A percentile compares a stretch with the other conserved stretches of the same genome.
Evolutionary conservation across 1,140 invertebrate species (phyloP).

Genomic region (fruit fly (Drosophila melanogaster)): DNA sequence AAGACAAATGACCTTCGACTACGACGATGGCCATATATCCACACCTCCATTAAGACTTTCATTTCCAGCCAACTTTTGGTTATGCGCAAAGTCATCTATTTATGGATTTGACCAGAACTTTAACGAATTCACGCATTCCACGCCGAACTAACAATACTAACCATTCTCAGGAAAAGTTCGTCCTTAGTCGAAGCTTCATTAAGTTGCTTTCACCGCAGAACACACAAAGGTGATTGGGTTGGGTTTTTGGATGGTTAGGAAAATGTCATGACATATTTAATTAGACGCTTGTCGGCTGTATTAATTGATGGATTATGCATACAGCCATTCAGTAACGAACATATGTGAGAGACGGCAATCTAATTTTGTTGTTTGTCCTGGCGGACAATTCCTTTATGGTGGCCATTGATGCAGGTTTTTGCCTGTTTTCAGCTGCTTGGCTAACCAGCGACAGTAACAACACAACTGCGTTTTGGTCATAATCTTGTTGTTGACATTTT

Average conservation of each 20-base stretch:
- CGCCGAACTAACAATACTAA: constrained; percentile 17
- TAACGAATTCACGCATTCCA: constrained; percentile 28
- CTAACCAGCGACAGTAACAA: constrained; percentile 55
- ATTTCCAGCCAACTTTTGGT: constrained; percentile 12
- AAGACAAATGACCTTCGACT: constrained; percentile 29
- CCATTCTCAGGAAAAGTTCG: constrained; percentile 10
- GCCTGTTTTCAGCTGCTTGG: constrained; percentile 62
- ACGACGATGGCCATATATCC: background rate
- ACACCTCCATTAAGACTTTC: constrained; percentile 7
- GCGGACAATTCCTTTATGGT: constrained; percentile 38
- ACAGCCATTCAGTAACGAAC: constrained; percentile 7
- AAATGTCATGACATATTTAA: constrained; percentile 66
- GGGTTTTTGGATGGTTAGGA: background rate
- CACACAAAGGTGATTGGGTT: background rate
- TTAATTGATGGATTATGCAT: constrained; percentile 71
- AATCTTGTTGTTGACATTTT: constrained; percentile 75
- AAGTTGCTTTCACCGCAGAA: constrained; percentile 34
- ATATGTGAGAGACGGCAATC: constrained; percentile 9
- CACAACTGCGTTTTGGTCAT: constrained; percentile 56
- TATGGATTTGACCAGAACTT: constrained; percentile 46
- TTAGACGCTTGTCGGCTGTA: constrained; percentile 70
- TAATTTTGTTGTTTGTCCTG: constrained; percentile 47
- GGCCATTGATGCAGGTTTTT: constrained; percentile 45
- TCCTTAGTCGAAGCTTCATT: constrained; percentile 40
- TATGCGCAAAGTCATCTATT: constrained; percentile 27